Conservation (phyloP, 2,113 vertebrate genomes). For the Heterochromis multidens region DNA sequence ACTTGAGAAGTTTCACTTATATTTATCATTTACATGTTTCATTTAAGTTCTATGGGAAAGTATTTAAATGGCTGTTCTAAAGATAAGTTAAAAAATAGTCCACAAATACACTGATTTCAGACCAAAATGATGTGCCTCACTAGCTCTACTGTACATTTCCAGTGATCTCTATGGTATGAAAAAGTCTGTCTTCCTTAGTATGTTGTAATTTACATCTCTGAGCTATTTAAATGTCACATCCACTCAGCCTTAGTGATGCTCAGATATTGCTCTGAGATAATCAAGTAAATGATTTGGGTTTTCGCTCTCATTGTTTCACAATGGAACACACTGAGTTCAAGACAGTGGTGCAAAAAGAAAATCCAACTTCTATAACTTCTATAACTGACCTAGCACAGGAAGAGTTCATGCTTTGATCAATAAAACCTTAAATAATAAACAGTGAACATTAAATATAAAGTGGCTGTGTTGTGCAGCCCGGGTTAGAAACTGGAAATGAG, state of each 20-base stretch:
- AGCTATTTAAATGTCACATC: slow-evolving; percentile 30
- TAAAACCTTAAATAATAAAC: not conserved
- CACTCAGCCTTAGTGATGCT: not conserved
- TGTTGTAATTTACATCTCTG: slow-evolving; percentile 10
- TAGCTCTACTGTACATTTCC: not conserved
- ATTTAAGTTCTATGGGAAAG: not conserved
- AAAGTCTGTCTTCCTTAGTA: not conserved
- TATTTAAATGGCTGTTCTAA: not conserved
- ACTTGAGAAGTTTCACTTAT: not conserved
- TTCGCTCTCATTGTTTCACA: not conserved
- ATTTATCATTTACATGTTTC: not conserved
- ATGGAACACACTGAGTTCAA: slow-evolving; percentile 10
- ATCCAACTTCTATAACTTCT: slow-evolving; percentile 3
- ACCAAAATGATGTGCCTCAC: not conserved
- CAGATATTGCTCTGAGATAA: slow-evolving; percentile 28
- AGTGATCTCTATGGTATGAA: not conserved
- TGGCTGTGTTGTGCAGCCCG: not conserved
- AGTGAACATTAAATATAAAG: not conserved
- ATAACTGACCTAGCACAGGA: not conserved
- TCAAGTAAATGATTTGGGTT: slow-evolving; percentile 27
- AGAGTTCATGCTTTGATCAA: not conserved
- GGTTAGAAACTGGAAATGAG: not conserved
- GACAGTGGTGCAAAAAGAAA: not conserved
- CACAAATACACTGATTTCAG: not conserved
- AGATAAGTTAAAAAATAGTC: not conserved